Percentiles rank a stretch among this genome's conserved stretches.
These are phyloP conservation scores for Paraplagusia blochii DNA, from an alignment of 2,113 vertebrate species.

Conservation along the genomic window DNA sequence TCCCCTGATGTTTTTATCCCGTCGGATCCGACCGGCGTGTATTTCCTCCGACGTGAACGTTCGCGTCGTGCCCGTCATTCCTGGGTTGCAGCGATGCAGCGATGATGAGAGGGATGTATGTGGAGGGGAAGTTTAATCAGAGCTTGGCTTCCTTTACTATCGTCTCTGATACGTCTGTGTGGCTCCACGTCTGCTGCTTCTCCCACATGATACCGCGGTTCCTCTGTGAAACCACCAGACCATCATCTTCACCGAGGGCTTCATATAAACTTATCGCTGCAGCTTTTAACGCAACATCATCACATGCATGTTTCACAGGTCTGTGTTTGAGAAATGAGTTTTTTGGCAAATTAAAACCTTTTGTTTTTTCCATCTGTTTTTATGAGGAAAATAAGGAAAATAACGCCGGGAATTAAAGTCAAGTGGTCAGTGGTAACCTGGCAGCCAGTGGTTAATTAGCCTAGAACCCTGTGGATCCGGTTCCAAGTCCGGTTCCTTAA, in stretches of 20 bases:
- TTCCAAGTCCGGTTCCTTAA: no score
- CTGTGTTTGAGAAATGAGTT: conserved; percentile 10
- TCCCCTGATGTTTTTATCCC: not conserved
- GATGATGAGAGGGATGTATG: not conserved
- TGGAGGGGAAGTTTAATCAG: not conserved
- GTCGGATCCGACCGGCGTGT: not conserved
- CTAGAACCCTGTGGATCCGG: no score
- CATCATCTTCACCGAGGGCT: conserved; percentile 48
- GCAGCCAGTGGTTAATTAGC: no score
- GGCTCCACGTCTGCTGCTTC: conserved; percentile 8
- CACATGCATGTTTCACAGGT: conserved; percentile 13
- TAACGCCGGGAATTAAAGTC: no score
- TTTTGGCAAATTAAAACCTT: conserved; percentile 17
- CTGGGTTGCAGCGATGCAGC: not conserved
- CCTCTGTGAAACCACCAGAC: conserved; percentile 34
- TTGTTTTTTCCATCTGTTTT: conserved; percentile 1
- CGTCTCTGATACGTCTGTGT: conserved; percentile 8
- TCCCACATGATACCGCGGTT: conserved; percentile 24
- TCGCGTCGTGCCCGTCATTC: conserved; percentile 2
- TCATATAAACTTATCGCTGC: conserved; percentile 49
- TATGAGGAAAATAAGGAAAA: not conserved
- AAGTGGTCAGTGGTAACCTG: no score
- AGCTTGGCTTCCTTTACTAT: conserved; percentile 1
- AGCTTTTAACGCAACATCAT: conserved; percentile 50
- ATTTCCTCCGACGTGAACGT: conserved; percentile 8